Percentiles rank a stretch among this genome's conserved stretches.
phyloP scores from a whole-genome alignment of 2,888 invertebrate genomes.

The Cryptocheilus praepositus region DNA sequence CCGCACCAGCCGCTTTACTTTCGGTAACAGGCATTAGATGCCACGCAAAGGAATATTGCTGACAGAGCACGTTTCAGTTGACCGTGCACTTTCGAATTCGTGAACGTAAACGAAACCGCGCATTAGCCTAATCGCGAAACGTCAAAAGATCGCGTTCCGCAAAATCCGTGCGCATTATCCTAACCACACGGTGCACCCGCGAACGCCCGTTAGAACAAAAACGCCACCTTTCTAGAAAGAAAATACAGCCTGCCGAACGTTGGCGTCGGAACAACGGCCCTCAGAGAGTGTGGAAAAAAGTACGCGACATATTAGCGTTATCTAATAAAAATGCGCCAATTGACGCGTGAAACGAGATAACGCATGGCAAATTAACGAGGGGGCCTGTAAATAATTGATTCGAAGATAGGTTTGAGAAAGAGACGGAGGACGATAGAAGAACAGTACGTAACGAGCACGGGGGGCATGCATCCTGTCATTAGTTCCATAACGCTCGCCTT shows the following conservation, averaged over 20 bases:
- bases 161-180: too few species aligned
- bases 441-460: constrained; percentile 57
- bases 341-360: constrained; percentile 31
- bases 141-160: too few species aligned
- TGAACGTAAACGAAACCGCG: neutral
- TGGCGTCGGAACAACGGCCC: too few species aligned
- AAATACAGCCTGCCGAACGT: too few species aligned
- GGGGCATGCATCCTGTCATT: constrained; percentile 69
- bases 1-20: neutral
- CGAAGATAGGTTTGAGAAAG: constrained; percentile 25
- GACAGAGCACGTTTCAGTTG: too few species aligned
- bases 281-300: neutral
- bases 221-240: too few species aligned
- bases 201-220: neutral
- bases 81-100: too few species aligned
- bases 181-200: too few species aligned
- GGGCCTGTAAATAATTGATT: constrained; percentile 32
- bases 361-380: constrained; percentile 4
- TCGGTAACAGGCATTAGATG: neutral
- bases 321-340: constrained; percentile 13
- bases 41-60: neutral
- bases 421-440: constrained; percentile 47
- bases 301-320: too few species aligned
- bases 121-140: too few species aligned
- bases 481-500: constrained; percentile 63